Evolutionary conservation across 2,113 vertebrate genomes (phyloP), one percentile per base, ranked within the genome.

Genomic region (Apaloderma vittatum): DNA sequence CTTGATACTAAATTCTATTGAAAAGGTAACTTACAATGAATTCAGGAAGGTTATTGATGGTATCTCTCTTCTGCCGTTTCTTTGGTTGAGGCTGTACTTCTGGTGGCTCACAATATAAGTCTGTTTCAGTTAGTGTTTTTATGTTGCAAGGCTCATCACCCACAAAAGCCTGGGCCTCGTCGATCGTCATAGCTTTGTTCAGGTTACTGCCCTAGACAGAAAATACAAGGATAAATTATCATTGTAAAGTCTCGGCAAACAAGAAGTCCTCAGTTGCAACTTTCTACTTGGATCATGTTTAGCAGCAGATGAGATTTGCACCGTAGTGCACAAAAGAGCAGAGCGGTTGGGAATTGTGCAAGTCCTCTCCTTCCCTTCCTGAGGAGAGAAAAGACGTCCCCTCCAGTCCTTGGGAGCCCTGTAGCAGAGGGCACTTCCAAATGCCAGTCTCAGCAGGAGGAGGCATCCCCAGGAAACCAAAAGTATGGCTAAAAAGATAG

Each of bases 141-240:
- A 99, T 99, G 48, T 96, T 68, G 86, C 99, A 99, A 15, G 91
- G 95, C 21, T 98, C 98, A 0, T 99, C 99, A 1, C 99, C 99
- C 45, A 99, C 99, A 49, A 99, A 99, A 14, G 99, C 99, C 94
- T 99, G 96, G 0, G 99, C 99, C 97, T 99, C 99, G 1, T 97
- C 97, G 51, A 98, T 98, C 0, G 99, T 99, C 99, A 99, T 99
- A 7, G 99, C 99, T 95, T 99, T 99, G 97, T 98, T 96, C 95
- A 99, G 98, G 46, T 99, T 99, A 85, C 96, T 98, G 72, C 99
- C 99, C 99, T 99, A 94, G 18, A 96, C 34, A 96, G 88, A 92
- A 96, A 81, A 95, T 34, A 92, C 17, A 92, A 94, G 48, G 55
- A 45, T 72, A 68, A 67, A 48, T 78, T 70, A 96, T 85, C 66